Percentiles rank a stretch among this genome's conserved stretches.
phyloP scores from a whole-genome alignment of 1,140 invertebrate genomes.

The Apis cerana region DNA sequence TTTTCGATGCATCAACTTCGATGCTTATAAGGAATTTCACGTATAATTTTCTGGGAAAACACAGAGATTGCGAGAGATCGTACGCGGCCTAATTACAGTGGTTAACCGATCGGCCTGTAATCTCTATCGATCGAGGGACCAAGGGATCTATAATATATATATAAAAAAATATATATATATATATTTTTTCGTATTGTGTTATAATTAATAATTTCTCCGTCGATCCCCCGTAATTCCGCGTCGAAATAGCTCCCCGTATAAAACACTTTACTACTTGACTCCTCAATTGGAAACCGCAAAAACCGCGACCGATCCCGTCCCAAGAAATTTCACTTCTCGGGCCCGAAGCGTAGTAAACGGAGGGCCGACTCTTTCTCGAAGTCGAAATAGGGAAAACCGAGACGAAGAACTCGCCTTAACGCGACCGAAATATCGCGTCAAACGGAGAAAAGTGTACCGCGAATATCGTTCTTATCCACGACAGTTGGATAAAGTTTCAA shows the following conservation, averaged over 20 bases:
- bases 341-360: constrained; percentile 12
- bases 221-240: background rate
- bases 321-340: constrained; percentile 25
- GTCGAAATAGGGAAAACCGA: background rate
- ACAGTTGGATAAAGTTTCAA: constrained; percentile 7
- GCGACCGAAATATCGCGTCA: too few relatives aligned
- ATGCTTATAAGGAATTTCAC: constrained; percentile 16
- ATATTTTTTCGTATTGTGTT: constrained; percentile 6
- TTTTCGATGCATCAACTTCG: background rate
- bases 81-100: constrained; percentile 20
- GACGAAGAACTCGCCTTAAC: too few relatives aligned
- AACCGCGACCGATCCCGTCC: constrained; percentile 13
- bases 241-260: background rate
- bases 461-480: background rate
- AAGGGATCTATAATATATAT: background rate
- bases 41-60: constrained; percentile 28
- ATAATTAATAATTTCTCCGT: constrained; percentile 36
- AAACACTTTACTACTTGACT: constrained; percentile 25
- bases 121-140: constrained; percentile 19
- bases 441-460: background rate
- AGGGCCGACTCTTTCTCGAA: background rate
- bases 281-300: constrained; percentile 42
- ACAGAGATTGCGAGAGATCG: background rate
- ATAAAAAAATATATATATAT: too few relatives aligned
- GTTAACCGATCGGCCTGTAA: constrained; percentile 11